Percentiles rank a stretch among this genome's conserved stretches.
These are phyloP conservation scores for Masnerella sp. DNA, from an alignment of 2,888 invertebrate species.

Conservation along the genomic window DNA sequence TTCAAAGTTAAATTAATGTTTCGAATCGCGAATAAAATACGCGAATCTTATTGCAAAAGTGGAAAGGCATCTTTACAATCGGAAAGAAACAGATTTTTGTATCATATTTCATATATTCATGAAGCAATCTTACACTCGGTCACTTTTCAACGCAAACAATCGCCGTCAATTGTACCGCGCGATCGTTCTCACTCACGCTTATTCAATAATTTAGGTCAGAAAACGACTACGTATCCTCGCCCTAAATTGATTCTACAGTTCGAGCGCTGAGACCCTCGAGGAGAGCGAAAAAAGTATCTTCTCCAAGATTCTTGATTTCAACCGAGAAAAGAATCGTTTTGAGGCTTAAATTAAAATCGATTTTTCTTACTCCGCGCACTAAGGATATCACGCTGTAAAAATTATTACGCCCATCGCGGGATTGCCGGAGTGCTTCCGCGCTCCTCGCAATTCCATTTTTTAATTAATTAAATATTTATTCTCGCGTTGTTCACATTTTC, in stretches of 20 bases:
- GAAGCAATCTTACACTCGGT: conserved; percentile 59
- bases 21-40: too few species aligned
- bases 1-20: too few species aligned
- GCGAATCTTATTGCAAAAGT: not conserved
- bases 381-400: conserved; percentile 22
- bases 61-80: not conserved
- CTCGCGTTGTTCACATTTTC: not conserved
- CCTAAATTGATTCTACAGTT: conserved; percentile 59
- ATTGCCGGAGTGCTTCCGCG: conserved; percentile 7
- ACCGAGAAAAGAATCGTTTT: conserved; percentile 66
- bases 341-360: conserved; percentile 53
- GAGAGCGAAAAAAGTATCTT: conserved; percentile 58
- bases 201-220: conserved; percentile 61
- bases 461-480: conserved; percentile 36
- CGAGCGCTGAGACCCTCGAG: conserved; percentile 53
- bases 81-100: conserved; percentile 25
- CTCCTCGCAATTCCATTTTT: conserved; percentile 11
- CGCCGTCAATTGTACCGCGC: conserved; percentile 62
- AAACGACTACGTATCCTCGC: conserved; percentile 58
- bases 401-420: conserved; percentile 22
- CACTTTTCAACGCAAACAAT: conserved; percentile 60
- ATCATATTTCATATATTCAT: conserved; percentile 56
- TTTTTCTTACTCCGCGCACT: conserved; percentile 38
- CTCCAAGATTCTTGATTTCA: conserved; percentile 58
- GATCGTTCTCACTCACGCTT: conserved; percentile 66